Percentiles rank a stretch among this genome's conserved stretches.
Conservation (phyloP, 2,888 invertebrate genomes). For the Cryptocephalus moraei region DNA sequence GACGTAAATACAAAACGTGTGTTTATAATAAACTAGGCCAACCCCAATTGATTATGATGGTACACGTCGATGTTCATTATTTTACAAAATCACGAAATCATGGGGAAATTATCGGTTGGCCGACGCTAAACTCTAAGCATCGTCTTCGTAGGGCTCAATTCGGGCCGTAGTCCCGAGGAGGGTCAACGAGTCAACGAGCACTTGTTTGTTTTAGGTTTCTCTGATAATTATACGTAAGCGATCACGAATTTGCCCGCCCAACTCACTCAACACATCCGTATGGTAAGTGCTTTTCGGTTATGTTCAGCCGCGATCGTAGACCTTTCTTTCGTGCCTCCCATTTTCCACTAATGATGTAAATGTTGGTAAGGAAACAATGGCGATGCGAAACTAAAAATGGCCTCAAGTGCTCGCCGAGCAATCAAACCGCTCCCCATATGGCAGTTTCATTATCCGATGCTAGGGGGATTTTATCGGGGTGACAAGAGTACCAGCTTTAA, state of each 20-base stretch:
- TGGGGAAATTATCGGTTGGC: constrained; percentile 27
- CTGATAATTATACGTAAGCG: constrained; percentile 38
- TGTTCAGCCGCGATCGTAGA: background rate
- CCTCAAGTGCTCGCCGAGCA: no score
- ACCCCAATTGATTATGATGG: background rate
- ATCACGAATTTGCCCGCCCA: constrained; percentile 36
- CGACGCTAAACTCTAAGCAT: constrained; percentile 13
- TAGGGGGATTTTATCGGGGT: no score
- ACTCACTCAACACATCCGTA: constrained; percentile 33
- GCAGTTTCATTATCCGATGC: no score
- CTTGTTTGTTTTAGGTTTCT: constrained; percentile 39
- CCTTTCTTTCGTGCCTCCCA: background rate
- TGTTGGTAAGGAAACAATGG: background rate
- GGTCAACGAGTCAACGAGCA: constrained; percentile 36
- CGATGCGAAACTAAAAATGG: no score
- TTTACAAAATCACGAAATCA: constrained; percentile 30
- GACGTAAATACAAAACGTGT: background rate
- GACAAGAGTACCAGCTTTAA: no score
- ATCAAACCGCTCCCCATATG: no score
- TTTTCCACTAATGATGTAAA: background rate
- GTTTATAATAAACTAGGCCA: background rate
- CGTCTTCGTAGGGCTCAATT: constrained; percentile 21
- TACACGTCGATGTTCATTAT: constrained; percentile 16
- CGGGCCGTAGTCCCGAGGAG: constrained; percentile 20
- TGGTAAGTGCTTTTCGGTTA: constrained; percentile 21